phyloP scores from a whole-genome alignment of 2,113 vertebrate species.

The Entosphenus tridentatus region DNA sequence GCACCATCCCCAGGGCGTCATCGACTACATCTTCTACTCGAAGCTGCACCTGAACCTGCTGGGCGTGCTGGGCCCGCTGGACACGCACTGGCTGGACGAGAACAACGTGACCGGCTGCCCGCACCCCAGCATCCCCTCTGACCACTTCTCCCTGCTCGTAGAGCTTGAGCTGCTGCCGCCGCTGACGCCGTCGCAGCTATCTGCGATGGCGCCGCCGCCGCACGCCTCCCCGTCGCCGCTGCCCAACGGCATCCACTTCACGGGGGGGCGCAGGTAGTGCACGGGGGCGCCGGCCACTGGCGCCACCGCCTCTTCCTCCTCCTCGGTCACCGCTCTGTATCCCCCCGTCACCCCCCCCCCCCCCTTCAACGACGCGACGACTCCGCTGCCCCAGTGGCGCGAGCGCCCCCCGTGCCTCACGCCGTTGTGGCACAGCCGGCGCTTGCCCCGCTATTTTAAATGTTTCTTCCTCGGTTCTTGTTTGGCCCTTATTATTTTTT shows the following conservation, averaged over 20 bases:
- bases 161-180: slow-evolving; percentile 82
- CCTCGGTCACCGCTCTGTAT: not conserved
- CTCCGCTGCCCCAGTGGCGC: not conserved
- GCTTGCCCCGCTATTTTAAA: no score
- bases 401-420: no score
- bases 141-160: slow-evolving; percentile 97
- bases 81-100: slow-evolving; percentile 79
- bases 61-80: slow-evolving; percentile 76
- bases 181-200: slow-evolving; percentile 22
- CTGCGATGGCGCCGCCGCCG: slow-evolving; percentile 61
- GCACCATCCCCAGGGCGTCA: slow-evolving; percentile 49
- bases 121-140: slow-evolving; percentile 95
- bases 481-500: not conserved
- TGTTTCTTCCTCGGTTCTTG: no score
- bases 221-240: slow-evolving; percentile 13
- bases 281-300: not conserved
- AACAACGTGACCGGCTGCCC: slow-evolving; percentile 98
- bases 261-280: slow-evolving; percentile 5
- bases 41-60: slow-evolving; percentile 86
- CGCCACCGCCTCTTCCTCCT: not conserved
- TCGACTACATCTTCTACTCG: slow-evolving; percentile 99
- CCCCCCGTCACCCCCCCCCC: not conserved
- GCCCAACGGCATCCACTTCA: slow-evolving; percentile 4
- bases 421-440: no score
- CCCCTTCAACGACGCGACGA: not conserved